These are phyloP conservation scores for Bombus soroeensis DNA, from an alignment of 1,140 invertebrate genomes.

Conservation along the genomic window DNA sequence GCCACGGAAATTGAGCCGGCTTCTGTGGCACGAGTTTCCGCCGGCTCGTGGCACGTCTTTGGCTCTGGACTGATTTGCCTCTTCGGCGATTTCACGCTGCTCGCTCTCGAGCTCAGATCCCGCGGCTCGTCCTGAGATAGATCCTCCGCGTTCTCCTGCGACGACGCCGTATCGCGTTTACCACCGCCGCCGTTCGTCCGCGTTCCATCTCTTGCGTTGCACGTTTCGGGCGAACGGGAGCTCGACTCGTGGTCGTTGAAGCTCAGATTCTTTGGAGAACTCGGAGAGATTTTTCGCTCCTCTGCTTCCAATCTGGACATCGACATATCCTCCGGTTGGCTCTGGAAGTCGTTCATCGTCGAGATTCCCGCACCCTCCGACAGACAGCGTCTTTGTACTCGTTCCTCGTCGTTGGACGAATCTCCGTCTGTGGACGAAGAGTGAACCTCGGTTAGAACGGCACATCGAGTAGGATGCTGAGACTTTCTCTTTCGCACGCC, in stretches of 20 bases:
- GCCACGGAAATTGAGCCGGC: constrained; percentile 21
- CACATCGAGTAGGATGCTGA: constrained; percentile 94
- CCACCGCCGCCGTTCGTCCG: background rate
- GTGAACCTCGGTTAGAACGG: constrained; percentile 84
- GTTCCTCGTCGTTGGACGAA: constrained; percentile 85
- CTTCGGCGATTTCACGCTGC: constrained; percentile 72
- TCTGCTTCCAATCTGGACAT: constrained; percentile 80
- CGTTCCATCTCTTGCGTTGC: constrained; percentile 38
- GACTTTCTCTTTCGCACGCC: constrained; percentile 92
- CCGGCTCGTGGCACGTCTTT: constrained; percentile 65
- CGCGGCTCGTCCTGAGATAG: constrained; percentile 76
- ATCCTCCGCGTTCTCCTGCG: constrained; percentile 56
- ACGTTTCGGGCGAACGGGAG: constrained; percentile 61
- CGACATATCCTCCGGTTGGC: constrained; percentile 85
- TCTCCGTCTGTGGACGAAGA: constrained; percentile 86
- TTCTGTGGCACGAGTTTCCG: constrained; percentile 32
- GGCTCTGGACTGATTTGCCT: constrained; percentile 71
- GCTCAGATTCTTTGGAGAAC: constrained; percentile 59
- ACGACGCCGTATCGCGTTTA: constrained; percentile 36
- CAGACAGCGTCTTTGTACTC: constrained; percentile 48
- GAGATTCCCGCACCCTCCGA: constrained; percentile 31
- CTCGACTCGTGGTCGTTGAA: constrained; percentile 62
- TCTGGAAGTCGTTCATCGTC: constrained; percentile 79
- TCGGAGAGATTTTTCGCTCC: constrained; percentile 71
- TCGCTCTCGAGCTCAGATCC: constrained; percentile 79